phyloP scores from a whole-genome alignment of 2,888 invertebrate genomes.

The Nomada ruficornis region DNA sequence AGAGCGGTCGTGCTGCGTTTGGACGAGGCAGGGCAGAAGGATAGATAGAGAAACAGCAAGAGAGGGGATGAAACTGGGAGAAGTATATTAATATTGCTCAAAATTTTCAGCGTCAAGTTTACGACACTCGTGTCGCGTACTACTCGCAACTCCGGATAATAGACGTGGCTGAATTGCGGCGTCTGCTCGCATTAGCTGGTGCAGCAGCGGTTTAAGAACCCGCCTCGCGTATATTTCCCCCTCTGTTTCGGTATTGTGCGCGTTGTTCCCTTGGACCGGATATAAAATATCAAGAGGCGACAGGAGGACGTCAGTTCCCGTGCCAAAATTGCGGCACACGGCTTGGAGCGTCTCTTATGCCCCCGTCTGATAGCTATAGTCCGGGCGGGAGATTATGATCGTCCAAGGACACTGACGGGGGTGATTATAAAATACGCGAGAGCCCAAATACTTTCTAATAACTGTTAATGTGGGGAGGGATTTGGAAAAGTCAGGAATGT shows the following conservation, averaged over 20 bases:
- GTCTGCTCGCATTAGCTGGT: conserved; percentile 29
- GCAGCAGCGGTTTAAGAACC: conserved; percentile 42
- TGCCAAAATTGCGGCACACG: conserved; percentile 33
- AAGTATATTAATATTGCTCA: conserved; percentile 37
- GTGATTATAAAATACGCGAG: too few relatives aligned
- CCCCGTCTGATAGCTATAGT: conserved; percentile 11
- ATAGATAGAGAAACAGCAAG: too few relatives aligned
- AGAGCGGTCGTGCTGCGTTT: background rate
- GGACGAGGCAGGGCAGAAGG: background rate
- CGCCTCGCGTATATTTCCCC: conserved; percentile 6
- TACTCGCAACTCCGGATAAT: conserved; percentile 27
- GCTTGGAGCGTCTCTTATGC: conserved; percentile 2
- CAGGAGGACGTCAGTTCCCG: conserved; percentile 25
- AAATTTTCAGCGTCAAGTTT: conserved; percentile 37
- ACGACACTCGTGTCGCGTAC: conserved; percentile 8
- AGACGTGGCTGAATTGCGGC: conserved; percentile 35
- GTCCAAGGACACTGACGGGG: background rate
- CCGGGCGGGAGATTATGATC: background rate
- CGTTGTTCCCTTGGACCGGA: conserved; percentile 18
- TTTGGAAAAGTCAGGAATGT: background rate
- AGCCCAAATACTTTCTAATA: too few relatives aligned
- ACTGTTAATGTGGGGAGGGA: too few relatives aligned
- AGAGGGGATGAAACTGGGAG: background rate
- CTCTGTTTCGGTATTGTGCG: background rate
- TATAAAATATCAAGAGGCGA: conserved; percentile 50